phyloP scores from a whole-genome alignment of 2,113 vertebrate genomes.

The Spermophilus dauricus region DNA sequence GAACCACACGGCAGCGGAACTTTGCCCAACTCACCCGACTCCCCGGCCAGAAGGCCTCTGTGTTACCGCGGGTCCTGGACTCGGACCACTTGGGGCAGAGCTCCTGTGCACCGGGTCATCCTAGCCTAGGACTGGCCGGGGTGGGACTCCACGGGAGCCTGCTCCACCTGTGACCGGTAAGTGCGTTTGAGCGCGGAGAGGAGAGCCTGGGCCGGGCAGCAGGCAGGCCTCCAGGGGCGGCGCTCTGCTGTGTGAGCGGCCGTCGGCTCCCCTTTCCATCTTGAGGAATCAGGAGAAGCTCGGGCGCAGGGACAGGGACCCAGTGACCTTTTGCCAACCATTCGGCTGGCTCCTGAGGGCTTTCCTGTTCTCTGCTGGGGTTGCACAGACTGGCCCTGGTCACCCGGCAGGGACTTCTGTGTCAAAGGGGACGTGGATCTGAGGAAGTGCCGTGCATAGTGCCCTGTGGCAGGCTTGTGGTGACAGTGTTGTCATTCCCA shows the following conservation, averaged over 20 bases:
- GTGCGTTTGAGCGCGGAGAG: neutral
- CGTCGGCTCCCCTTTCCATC: neutral
- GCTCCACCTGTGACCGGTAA: slow-evolving; percentile 53
- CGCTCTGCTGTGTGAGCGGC: neutral
- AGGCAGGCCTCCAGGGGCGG: neutral
- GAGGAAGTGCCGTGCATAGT: neutral
- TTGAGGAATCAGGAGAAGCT: neutral
- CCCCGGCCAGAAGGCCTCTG: neutral
- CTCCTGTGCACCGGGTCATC: neutral
- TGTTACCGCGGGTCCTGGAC: neutral
- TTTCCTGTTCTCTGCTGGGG: slow-evolving; percentile 24
- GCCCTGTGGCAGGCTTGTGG: neutral
- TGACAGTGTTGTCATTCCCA: neutral
- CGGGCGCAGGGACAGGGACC: neutral
- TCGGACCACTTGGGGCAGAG: neutral
- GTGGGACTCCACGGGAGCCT: neutral
- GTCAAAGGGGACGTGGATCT: neutral
- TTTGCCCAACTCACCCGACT: neutral
- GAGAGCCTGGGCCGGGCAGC: neutral
- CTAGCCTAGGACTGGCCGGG: neutral
- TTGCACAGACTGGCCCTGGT: neutral
- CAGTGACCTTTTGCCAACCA: neutral
- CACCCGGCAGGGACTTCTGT: neutral
- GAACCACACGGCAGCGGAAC: neutral
- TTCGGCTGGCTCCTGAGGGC: neutral